Base-by-base conservation (phyloP, 2,888 invertebrate species). In the Nomada ferruginata region DNA sequence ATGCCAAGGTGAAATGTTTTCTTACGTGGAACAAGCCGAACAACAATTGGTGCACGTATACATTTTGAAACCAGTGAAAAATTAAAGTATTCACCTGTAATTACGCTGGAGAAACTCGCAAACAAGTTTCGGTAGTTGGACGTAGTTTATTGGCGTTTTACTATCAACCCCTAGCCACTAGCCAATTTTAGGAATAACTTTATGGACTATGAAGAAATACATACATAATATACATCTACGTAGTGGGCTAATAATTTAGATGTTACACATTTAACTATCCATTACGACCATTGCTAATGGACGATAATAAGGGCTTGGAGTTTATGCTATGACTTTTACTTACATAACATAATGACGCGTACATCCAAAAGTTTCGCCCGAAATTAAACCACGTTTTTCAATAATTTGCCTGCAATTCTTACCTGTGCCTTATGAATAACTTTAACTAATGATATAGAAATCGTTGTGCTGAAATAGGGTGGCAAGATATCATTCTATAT, bases 171-270 rank as follows among this genome's bases (percentile, higher is more conserved):
- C 47, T 47, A 47, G 15, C 47, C 47, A 47, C 47, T 2, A 47
- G 47, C 15, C 15, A 13, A 11, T 47, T 47, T 47, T 47, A 47
- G 47, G 47, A 15, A 13, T 47, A 36, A 15, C 47, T 47, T 47
- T 15, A 47, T 47, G 36, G 36, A 36, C 7, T 36, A 36, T 36
- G 36, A 7, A 36, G 36, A 36, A 36, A 7, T 36, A 36, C 36
- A 36, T 36, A 7, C 36, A 36, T 36, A 36, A 36, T 36, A 36
- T 36, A 36, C 36, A 7, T 36, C 9, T 36, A 36, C 36, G 36
- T 36, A 36, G 36, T 36, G 36, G 36, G 36, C 20, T 60, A 47
- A 60, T 52, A n/a, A 68, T 75, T 53, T 44, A 29, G 18, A 36
- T 36, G 36, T 36, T 36, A 36, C 36, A 7, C 15, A 47, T 47